Percentiles rank a stretch among this genome's conserved stretches.
These are phyloP conservation scores for Onychostoma macrolepis DNA, from an alignment of 2,113 vertebrate genomes.

Conservation along the genomic window DNA sequence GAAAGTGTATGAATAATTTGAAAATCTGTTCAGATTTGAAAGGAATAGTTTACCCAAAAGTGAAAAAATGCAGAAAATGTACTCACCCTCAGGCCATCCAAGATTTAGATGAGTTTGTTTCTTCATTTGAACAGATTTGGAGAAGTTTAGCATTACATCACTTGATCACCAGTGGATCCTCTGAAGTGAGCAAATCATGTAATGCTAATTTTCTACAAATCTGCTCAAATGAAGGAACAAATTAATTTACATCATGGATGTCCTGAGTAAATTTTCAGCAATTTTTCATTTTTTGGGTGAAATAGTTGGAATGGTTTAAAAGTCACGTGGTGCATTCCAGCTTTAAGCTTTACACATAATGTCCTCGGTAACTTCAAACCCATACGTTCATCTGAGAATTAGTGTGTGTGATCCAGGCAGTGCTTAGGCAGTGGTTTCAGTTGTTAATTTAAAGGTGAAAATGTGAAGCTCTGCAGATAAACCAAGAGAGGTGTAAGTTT, in stretches of 20 bases:
- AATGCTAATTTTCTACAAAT: neutral
- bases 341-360: neutral
- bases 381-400: neutral
- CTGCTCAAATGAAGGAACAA: no score
- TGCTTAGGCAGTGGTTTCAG: neutral
- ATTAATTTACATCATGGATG: neutral
- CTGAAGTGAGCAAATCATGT: neutral
- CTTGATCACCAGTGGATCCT: neutral
- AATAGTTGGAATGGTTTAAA: neutral
- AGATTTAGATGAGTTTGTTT: no score
- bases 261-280: neutral
- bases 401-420: neutral
- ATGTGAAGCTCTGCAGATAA: slow-evolving; percentile 47
- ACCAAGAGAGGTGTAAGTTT: slow-evolving; percentile 42
- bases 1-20: no score
- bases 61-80: no score
- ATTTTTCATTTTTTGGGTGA: neutral
- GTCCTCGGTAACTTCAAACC: neutral
- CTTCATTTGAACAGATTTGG: no score
- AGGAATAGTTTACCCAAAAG: no score
- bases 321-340: neutral
- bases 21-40: no score
- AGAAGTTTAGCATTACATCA: no score
- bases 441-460: slow-evolving; percentile 54
- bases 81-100: no score